Evolutionary conservation across 2,888 invertebrate species (phyloP).

Genomic region (Melitaea athalia): DNA sequence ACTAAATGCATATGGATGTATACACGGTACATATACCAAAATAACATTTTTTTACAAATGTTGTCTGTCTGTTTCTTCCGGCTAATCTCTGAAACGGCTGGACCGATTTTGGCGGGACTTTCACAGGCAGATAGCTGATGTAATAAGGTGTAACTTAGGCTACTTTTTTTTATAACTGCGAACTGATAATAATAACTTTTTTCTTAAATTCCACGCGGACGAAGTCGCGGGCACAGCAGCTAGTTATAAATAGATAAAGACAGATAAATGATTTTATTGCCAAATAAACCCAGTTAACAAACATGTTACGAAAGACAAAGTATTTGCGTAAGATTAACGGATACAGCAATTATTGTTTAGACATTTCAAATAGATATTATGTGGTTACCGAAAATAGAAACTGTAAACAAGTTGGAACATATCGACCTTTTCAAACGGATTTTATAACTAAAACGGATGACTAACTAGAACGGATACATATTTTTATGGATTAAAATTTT

Average conservation of each 20-base stretch:
- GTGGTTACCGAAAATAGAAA: background rate
- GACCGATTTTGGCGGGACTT: too few relatives aligned
- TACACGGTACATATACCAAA: too few relatives aligned
- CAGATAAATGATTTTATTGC: background rate
- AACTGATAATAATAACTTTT: too few relatives aligned
- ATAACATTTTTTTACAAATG: too few relatives aligned
- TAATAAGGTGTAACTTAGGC: too few relatives aligned
- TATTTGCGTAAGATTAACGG: background rate
- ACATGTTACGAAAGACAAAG: background rate
- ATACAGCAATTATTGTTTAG: background rate
- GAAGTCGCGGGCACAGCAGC: too few relatives aligned
- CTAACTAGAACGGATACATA: background rate
- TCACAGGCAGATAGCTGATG: too few relatives aligned
- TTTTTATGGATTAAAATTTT: background rate
- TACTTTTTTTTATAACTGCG: too few relatives aligned
- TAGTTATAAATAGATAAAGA: background rate
- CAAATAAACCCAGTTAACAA: slow-evolving; percentile 2
- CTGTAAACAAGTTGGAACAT: background rate
- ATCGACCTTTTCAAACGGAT: background rate
- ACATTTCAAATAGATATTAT: background rate
- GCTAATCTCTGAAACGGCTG: too few relatives aligned
- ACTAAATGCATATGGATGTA: too few relatives aligned
- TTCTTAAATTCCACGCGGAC: too few relatives aligned
- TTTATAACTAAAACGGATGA: background rate
- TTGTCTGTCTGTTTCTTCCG: too few relatives aligned